phyloP scores from a whole-genome alignment of 92 coral and sea anemone species.

The Heliopora coerulea region DNA sequence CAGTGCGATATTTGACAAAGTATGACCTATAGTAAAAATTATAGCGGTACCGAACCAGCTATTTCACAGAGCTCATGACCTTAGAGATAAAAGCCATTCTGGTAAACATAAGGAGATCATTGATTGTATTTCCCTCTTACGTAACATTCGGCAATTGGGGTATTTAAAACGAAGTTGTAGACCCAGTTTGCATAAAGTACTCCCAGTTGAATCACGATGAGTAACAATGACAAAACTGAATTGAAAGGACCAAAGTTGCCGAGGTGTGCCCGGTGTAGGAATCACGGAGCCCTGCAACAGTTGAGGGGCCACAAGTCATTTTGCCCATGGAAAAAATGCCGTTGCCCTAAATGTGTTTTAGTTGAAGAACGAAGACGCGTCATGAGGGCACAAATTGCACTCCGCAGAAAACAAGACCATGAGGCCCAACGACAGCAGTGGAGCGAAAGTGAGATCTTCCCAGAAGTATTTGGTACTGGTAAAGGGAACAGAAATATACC shows the following conservation, averaged over 20 bases:
- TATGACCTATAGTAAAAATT: no score
- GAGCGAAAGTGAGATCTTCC: background rate
- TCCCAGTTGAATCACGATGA: background rate
- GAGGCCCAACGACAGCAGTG: constrained; percentile 16
- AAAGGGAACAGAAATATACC: background rate
- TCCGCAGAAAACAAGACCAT: constrained; percentile 52
- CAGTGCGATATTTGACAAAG: no score
- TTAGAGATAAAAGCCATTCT: no score
- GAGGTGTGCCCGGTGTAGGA: constrained; percentile 63
- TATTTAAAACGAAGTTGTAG: no score
- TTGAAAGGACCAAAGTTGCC: constrained; percentile 43
- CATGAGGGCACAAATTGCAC: constrained; percentile 70
- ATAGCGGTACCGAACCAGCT: no score
- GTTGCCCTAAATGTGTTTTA: constrained; percentile 58
- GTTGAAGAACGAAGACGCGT: constrained; percentile 60
- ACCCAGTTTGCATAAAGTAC: no score
- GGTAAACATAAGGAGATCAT: no score
- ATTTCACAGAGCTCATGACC: no score
- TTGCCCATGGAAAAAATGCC: constrained; percentile 62
- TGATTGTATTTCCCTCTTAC: no score
- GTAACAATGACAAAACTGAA: background rate
- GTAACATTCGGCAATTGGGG: no score
- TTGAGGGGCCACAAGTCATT: constrained; percentile 63
- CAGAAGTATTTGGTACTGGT: background rate
- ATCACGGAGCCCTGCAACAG: constrained; percentile 55